Evolutionary conservation across 2,888 invertebrate species (phyloP).

Genomic region (Sphaerophoria rueppellii): DNA sequence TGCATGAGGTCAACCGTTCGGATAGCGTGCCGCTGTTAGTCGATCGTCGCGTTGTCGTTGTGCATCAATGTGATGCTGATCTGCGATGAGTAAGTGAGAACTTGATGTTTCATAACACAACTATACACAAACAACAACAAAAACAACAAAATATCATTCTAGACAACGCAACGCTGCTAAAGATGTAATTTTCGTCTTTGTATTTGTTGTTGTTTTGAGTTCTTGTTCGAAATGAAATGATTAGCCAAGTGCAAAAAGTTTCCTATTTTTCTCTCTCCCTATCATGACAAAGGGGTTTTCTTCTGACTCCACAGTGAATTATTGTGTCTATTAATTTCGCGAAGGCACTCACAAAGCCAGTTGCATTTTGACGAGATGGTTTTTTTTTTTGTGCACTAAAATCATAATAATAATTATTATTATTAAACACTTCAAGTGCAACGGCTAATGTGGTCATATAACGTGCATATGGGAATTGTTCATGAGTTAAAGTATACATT

Average conservation of each 20-base stretch:
- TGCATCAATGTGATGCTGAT: neutral
- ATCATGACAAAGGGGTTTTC: conserved; percentile 1
- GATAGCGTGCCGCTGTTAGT: neutral
- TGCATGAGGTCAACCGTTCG: conserved; percentile 69
- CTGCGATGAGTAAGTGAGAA: conserved; percentile 72
- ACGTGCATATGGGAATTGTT: conserved; percentile 7
- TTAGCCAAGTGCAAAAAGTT: conserved; percentile 49
- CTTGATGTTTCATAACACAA: conserved; percentile 65
- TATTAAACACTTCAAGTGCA: conserved; percentile 63
- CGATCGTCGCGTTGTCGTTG: too few species aligned
- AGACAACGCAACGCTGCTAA: conserved; percentile 7
- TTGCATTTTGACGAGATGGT: neutral
- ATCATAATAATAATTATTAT: conserved; percentile 51
- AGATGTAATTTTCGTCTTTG: conserved; percentile 18
- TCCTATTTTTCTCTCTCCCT: conserved; percentile 12
- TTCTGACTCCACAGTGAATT: conserved; percentile 27
- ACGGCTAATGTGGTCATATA: conserved; percentile 48
- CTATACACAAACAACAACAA: conserved; percentile 15
- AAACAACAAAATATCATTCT: conserved; percentile 6
- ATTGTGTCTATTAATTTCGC: conserved; percentile 41
- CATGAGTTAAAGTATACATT: neutral
- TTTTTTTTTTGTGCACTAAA: conserved; percentile 25
- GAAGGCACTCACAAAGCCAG: conserved; percentile 1
- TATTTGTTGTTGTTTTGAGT: conserved; percentile 15
- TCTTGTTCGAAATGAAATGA: conserved; percentile 46